Evolutionary conservation across 2,888 invertebrate species (phyloP).

Genomic region (Trisateles emortualis): DNA sequence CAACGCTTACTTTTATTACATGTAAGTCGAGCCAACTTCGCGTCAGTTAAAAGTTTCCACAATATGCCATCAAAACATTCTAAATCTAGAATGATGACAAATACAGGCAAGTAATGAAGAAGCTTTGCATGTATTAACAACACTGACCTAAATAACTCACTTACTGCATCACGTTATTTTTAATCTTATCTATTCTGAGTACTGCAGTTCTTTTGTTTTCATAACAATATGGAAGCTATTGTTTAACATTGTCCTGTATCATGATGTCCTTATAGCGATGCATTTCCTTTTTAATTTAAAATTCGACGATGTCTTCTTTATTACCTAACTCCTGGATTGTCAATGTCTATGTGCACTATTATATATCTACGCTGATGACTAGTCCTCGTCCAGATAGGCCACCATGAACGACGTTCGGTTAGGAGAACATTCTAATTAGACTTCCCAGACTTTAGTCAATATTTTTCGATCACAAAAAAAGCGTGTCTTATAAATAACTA

Average conservation of each 20-base stretch:
- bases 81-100: background rate
- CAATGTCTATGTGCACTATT: too few relatives aligned
- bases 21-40: background rate
- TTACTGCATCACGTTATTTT: background rate
- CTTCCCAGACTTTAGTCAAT: too few relatives aligned
- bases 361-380: too few relatives aligned
- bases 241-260: too few relatives aligned
- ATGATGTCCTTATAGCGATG: too few relatives aligned
- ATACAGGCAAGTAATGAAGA: background rate
- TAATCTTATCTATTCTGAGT: background rate
- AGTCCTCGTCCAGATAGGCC: too few relatives aligned
- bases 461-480: too few relatives aligned
- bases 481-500: too few relatives aligned
- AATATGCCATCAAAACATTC: background rate
- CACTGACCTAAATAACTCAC: background rate
- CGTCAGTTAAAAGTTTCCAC: background rate
- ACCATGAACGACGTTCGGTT: too few relatives aligned
- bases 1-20: background rate
- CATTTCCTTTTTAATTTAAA: background rate
- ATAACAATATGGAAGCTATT: background rate
- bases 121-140: background rate
- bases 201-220: background rate
- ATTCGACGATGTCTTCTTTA: too few relatives aligned
- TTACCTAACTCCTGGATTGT: too few relatives aligned
- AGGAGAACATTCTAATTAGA: too few relatives aligned